These are phyloP conservation scores for Pelochelys cantorii DNA, from an alignment of 2,797 vertebrate species.

Conservation along the genomic window DNA sequence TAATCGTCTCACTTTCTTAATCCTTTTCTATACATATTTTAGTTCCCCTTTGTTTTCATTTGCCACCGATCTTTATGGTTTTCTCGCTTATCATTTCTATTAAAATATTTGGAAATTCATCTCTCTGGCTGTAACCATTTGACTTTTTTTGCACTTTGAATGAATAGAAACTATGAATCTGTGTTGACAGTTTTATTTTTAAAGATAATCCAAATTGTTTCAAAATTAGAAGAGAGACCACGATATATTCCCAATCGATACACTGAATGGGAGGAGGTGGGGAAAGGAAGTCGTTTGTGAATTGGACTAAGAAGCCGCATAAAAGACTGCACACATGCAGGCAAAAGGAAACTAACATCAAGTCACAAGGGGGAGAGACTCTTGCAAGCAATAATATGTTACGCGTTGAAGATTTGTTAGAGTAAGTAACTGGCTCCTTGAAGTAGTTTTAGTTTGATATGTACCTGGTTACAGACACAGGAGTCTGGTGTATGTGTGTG, in stretches of 20 bases:
- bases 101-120: not conserved
- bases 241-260: not conserved
- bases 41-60: not conserved
- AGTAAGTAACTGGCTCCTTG: constrained; percentile 21
- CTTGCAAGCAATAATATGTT: not conserved
- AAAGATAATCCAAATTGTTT: not conserved
- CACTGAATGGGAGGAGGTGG: not conserved
- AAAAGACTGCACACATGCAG: not conserved
- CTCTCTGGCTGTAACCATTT: not conserved
- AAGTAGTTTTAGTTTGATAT: not conserved
- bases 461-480: not conserved
- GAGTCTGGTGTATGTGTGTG: not conserved
- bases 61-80: not conserved
- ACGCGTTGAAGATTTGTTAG: not conserved
- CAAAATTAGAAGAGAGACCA: not conserved
- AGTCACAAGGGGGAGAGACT: not conserved
- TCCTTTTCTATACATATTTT: not conserved
- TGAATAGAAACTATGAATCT: not conserved
- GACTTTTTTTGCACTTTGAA: not conserved
- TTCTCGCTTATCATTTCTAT: not conserved
- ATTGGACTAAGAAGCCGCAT: not conserved
- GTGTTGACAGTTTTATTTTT: not conserved
- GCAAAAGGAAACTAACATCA: not conserved
- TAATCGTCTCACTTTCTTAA: not conserved
- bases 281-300: not conserved